These are phyloP conservation scores for Scaptomyza pallida DNA, from an alignment of 1,140 invertebrate genomes.

Conservation along the genomic window DNA sequence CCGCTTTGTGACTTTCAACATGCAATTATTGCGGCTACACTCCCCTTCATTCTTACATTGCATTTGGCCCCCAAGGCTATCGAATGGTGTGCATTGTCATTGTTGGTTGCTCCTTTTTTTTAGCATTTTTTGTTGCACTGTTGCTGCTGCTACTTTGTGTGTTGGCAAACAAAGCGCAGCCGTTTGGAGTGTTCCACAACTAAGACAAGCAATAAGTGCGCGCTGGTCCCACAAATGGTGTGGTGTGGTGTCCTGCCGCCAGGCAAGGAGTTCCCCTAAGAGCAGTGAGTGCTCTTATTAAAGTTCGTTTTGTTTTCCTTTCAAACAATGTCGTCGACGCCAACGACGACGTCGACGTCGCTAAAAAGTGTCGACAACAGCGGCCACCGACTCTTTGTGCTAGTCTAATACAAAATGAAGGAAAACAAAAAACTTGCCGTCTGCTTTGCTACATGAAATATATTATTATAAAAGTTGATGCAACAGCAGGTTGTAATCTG, in stretches of 20 bases:
- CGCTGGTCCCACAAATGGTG: background rate
- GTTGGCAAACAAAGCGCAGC: constrained; percentile 60
- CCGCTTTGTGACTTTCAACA: constrained; percentile 32
- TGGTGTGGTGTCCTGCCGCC: background rate
- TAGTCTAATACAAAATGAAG: background rate
- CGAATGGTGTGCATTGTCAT: constrained; percentile 68
- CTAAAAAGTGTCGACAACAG: constrained; percentile 57
- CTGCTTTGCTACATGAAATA: constrained; percentile 1
- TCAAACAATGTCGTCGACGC: constrained; percentile 67
- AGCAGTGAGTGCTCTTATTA: constrained; percentile 68
- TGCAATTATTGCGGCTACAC: constrained; percentile 61
- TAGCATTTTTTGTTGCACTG: background rate
- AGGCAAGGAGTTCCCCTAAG: constrained; percentile 22
- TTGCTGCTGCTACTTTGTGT: constrained; percentile 33
- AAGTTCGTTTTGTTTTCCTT: constrained; percentile 75
- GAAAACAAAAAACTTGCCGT: constrained; percentile 22
- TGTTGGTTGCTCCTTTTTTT: constrained; percentile 58
- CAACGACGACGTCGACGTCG: constrained; percentile 60
- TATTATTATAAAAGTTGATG: constrained; percentile 7
- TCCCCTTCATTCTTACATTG: constrained; percentile 7
- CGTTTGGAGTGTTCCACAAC: constrained; percentile 30
- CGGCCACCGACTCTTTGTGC: constrained; percentile 15
- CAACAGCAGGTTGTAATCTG: constrained; percentile 16
- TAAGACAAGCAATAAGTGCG: constrained; percentile 36
- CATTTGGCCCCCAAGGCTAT: constrained; percentile 67